Percentiles rank a stretch among this genome's conserved stretches.
These are phyloP conservation scores for Agrotis exclamationis DNA, from an alignment of 2,888 invertebrate species.

Conservation along the genomic window DNA sequence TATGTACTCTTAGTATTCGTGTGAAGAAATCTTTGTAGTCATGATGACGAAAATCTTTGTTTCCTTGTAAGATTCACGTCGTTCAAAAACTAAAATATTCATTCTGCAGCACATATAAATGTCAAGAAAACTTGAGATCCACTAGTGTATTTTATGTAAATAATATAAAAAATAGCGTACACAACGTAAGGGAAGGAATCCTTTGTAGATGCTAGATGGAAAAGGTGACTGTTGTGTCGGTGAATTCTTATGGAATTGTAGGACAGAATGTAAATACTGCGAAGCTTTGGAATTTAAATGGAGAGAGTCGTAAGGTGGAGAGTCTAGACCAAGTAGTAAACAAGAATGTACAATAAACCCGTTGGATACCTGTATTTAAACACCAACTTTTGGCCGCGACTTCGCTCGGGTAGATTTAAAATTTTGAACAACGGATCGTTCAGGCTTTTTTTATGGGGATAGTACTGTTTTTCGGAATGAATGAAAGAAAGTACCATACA, in stretches of 20 bases:
- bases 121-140: conserved; percentile 8
- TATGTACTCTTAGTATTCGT: too few species aligned
- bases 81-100: not conserved
- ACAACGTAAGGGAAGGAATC: conserved; percentile 29
- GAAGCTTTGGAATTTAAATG: not conserved
- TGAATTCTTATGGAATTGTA: not conserved
- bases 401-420: too few species aligned
- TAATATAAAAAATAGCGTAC: conserved; percentile 34
- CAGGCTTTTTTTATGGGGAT: too few species aligned
- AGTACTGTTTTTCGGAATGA: too few species aligned
- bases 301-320: not conserved
- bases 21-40: not conserved
- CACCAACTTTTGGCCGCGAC: too few species aligned
- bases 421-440: too few species aligned
- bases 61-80: not conserved
- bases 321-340: too few species aligned
- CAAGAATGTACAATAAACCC: too few species aligned
- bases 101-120: not conserved
- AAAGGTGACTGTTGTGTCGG: conserved; percentile 24
- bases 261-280: not conserved
- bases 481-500: too few species aligned
- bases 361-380: too few species aligned
- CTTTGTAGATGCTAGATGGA: conserved; percentile 38
- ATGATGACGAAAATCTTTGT: not conserved
- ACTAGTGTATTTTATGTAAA: conserved; percentile 32